Percentiles rank a stretch among this genome's conserved stretches.
Conservation (phyloP, 2,888 invertebrate species). For the Parnassius mnemosyne region DNA sequence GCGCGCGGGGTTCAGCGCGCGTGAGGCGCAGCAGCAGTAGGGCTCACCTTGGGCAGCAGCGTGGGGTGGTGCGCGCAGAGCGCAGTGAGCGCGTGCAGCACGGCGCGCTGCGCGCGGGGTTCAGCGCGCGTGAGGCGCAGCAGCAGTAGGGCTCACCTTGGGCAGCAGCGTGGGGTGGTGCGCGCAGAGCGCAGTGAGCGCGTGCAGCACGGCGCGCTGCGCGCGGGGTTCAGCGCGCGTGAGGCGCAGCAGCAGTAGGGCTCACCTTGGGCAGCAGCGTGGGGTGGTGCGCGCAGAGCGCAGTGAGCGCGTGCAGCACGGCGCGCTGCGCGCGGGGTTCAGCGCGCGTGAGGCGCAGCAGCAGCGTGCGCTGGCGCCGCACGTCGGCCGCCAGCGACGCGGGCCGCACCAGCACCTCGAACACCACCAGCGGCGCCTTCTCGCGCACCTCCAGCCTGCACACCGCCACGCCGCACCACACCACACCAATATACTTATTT, state of each 20-base stretch:
- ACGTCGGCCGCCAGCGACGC: constrained; percentile 84
- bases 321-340: constrained; percentile 94
- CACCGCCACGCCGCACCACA: no score
- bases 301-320: constrained; percentile 96
- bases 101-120: constrained; percentile 92
- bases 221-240: constrained; percentile 89
- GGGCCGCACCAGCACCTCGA: constrained; percentile 91
- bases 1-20: constrained; percentile 89
- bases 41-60: constrained; percentile 86
- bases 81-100: constrained; percentile 97
- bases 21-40: constrained; percentile 40
- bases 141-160: constrained; percentile 62
- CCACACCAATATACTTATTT: no score
- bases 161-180: constrained; percentile 90
- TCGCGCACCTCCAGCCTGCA: constrained; percentile 91
- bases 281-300: constrained; percentile 91
- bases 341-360: constrained; percentile 89
- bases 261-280: constrained; percentile 86
- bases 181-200: constrained; percentile 95
- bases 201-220: constrained; percentile 95
- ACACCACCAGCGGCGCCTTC: constrained; percentile 95
- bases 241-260: constrained; percentile 81
- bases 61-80: constrained; percentile 90
- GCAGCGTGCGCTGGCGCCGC: constrained; percentile 87
- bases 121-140: constrained; percentile 83